These are phyloP conservation scores for Dyspetes luteomarginatus DNA, from an alignment of 2,888 invertebrate species.

Conservation along the genomic window DNA sequence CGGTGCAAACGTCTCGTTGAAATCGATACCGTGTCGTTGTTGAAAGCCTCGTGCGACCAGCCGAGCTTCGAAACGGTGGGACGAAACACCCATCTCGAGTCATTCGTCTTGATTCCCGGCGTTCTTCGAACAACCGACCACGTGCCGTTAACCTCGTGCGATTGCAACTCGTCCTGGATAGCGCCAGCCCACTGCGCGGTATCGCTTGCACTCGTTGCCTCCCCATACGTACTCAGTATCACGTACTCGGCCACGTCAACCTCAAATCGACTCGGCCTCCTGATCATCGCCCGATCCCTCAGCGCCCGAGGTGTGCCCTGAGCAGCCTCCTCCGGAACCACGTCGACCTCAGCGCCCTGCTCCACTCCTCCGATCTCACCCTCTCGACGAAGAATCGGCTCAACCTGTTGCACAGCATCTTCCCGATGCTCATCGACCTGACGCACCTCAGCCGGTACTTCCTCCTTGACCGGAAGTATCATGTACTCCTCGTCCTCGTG, in stretches of 20 bases:
- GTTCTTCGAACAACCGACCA: constrained; percentile 38
- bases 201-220: not conserved
- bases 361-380: not conserved
- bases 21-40: constrained; percentile 38
- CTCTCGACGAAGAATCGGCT: no score
- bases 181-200: constrained; percentile 8
- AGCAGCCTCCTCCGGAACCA: not conserved
- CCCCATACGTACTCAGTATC: not conserved
- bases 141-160: constrained; percentile 21
- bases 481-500: no score
- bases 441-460: no score
- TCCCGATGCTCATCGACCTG: no score
- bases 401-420: no score
- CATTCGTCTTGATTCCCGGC: constrained; percentile 33
- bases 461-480: no score
- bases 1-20: constrained; percentile 42
- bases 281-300: constrained; percentile 6
- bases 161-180: not conserved
- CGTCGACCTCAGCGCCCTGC: not conserved
- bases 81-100: constrained; percentile 63
- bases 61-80: constrained; percentile 57
- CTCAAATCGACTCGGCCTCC: constrained; percentile 2
- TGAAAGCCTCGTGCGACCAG: constrained; percentile 62
- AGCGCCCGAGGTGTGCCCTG: not conserved
- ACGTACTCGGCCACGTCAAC: constrained; percentile 1